Evolutionary conservation across 2,888 invertebrate genomes (phyloP).

Genomic region (Cataglyphis rosenhaueri): DNA sequence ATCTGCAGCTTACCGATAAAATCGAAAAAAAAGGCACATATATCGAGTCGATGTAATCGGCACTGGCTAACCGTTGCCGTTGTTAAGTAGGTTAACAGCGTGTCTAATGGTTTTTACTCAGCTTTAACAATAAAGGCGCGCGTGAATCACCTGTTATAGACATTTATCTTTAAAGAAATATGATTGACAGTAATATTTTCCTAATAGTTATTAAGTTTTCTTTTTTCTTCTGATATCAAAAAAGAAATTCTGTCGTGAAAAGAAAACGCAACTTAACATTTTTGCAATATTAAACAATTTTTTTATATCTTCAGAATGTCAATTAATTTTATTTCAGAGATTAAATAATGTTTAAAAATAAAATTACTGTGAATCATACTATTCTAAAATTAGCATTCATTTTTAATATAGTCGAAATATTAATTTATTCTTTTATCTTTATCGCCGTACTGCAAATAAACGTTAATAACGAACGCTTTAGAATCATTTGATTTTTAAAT

Average conservation of each 20-base stretch:
- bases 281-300: neutral
- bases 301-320: neutral
- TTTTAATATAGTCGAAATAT: neutral
- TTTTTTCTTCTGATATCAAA: neutral
- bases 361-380: neutral
- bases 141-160: conserved; percentile 59
- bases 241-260: neutral
- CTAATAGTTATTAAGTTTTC: neutral
- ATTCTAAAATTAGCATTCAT: neutral
- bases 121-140: conserved; percentile 49
- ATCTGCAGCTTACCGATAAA: conserved; percentile 9
- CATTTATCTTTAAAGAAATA: neutral
- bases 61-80: conserved; percentile 17
- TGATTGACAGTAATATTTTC: conserved; percentile 4
- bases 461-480: neutral
- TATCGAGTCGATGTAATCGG: conserved; percentile 30
- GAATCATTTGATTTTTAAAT: neutral
- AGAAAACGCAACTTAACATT: neutral
- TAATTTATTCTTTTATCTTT: neutral
- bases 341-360: conserved; percentile 2
- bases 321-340: neutral
- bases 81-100: conserved; percentile 55
- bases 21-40: conserved; percentile 47
- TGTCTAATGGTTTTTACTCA: conserved; percentile 51
- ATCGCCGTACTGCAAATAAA: neutral